Conservation (phyloP, 2,113 vertebrate genomes). For the Rhinogobius similis region DNA sequence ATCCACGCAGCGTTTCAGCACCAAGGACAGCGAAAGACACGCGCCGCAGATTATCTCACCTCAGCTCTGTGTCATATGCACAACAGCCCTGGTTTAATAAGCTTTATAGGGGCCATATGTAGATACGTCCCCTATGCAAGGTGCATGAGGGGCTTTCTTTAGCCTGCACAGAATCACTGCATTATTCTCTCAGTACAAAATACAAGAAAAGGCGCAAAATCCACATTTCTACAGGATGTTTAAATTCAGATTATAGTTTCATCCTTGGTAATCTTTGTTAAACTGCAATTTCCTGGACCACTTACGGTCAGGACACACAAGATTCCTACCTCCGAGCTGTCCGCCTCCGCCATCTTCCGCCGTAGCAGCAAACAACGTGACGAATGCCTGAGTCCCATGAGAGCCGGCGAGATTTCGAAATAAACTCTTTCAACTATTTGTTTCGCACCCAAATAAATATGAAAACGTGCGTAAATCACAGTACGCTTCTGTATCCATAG, state of each 20-base stretch:
- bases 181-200: background rate
- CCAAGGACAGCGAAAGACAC: slow-evolving; percentile 74
- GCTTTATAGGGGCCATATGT: too few species aligned
- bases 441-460: background rate
- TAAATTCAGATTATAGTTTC: background rate
- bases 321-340: slow-evolving; percentile 90
- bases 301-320: slow-evolving; percentile 31
- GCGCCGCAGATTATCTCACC: background rate
- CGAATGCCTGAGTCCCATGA: slow-evolving; percentile 98
- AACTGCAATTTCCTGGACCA: background rate
- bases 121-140: slow-evolving; percentile 8
- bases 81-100: background rate
- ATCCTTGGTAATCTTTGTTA: background rate
- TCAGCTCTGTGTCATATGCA: background rate
- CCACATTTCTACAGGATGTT: background rate
- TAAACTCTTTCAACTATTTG: slow-evolving; percentile 50
- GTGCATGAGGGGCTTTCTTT: slow-evolving; percentile 39
- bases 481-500: background rate
- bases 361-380: slow-evolving; percentile 97
- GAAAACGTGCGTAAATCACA: slow-evolving; percentile 16
- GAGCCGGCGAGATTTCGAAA: slow-evolving; percentile 81
- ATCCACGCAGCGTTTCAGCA: slow-evolving; percentile 68
- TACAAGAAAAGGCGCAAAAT: background rate
- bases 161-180: background rate
- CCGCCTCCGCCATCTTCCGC: slow-evolving; percentile 98